These are phyloP conservation scores for Malurus cyaneus DNA, from an alignment of 2,113 vertebrate genomes.

Conservation along the genomic window DNA sequence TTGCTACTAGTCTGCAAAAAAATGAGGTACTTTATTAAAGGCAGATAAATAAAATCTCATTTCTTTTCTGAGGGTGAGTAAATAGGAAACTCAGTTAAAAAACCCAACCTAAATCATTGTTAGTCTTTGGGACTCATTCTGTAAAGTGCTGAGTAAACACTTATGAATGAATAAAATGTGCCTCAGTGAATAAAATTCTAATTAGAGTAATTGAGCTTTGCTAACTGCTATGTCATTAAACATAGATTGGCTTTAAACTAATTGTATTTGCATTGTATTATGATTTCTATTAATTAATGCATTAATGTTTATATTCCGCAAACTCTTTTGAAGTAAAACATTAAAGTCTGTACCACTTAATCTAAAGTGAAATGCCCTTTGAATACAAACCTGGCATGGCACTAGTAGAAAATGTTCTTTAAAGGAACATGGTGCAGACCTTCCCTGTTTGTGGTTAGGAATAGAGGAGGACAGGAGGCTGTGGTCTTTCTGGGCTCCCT, in stretches of 20 bases:
- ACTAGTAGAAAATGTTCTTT: neutral
- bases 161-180: neutral
- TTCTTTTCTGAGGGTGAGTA: neutral
- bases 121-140: slow-evolving; percentile 19
- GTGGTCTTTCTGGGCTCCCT: neutral
- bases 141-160: slow-evolving; percentile 21
- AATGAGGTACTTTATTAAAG: neutral
- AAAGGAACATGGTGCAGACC: neutral
- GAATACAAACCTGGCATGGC: neutral
- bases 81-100: neutral
- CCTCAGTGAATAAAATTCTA: slow-evolving; percentile 37
- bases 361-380: neutral
- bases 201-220: slow-evolving; percentile 54
- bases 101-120: neutral
- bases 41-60: neutral
- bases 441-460: neutral
- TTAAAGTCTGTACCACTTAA: neutral
- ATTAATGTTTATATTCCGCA: slow-evolving; percentile 3
- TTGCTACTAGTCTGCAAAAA: neutral
- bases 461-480: neutral
- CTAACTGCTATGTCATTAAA: slow-evolving; percentile 65
- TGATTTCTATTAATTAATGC: slow-evolving; percentile 22
- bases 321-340: slow-evolving; percentile 31
- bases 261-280: slow-evolving; percentile 57
- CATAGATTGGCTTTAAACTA: slow-evolving; percentile 54